Evolutionary conservation across 2,797 vertebrate species (phyloP).

Genomic region (Esox masquinongy): DNA sequence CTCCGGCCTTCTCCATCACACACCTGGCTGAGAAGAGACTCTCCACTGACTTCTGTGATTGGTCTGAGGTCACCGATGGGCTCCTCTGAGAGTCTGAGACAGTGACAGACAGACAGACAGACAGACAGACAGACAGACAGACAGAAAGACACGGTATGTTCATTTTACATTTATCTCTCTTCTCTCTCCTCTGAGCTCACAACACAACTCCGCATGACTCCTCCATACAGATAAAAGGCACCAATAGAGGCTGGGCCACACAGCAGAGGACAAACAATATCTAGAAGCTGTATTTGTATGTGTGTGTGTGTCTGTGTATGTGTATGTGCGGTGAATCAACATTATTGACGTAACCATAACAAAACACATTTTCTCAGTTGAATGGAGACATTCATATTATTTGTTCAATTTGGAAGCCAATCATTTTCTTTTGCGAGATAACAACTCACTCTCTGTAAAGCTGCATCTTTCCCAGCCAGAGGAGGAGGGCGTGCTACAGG

Average conservation of each 20-base stretch:
- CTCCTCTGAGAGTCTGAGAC: slow-evolving; percentile 77
- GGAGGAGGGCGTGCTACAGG: slow-evolving; percentile 70
- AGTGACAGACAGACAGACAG: slow-evolving; percentile 19
- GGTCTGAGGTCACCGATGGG: slow-evolving; percentile 79
- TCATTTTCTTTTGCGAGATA: background rate
- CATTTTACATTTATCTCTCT: slow-evolving; percentile 14
- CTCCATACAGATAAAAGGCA: slow-evolving; percentile 27
- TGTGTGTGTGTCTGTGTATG: background rate
- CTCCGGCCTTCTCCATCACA: slow-evolving; percentile 28
- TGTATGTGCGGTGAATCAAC: background rate
- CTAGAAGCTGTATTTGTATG: slow-evolving; percentile 5
- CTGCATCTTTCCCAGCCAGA: slow-evolving; percentile 71
- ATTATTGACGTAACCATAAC: slow-evolving; percentile 29
- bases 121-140: slow-evolving; percentile 21
- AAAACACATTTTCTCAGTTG: background rate
- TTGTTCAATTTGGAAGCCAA: slow-evolving; percentile 1
- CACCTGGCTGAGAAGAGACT: slow-evolving; percentile 89
- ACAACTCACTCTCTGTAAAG: slow-evolving; percentile 75
- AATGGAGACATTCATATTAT: background rate
- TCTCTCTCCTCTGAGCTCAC: background rate
- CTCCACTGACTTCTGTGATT: slow-evolving; percentile 84
- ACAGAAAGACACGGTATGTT: slow-evolving; percentile 21
- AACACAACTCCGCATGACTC: slow-evolving; percentile 10
- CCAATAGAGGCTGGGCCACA: slow-evolving; percentile 23
- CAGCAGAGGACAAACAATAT: slow-evolving; percentile 21